These are phyloP conservation scores for Peromyscus leucopus DNA, from an alignment of 2,113 vertebrate species.

Conservation along the genomic window DNA sequence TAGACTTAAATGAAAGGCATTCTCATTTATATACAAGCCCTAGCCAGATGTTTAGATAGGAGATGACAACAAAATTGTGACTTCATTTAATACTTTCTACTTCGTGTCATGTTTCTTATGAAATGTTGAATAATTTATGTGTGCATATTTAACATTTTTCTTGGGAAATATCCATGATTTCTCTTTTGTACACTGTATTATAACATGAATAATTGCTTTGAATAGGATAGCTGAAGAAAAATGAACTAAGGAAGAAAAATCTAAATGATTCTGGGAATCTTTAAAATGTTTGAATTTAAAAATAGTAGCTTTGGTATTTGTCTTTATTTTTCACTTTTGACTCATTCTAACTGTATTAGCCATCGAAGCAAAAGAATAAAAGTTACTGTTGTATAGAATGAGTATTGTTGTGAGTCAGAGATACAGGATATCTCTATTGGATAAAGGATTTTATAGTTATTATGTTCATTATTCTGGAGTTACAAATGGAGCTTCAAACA, in stretches of 20 bases:
- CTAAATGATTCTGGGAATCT: slow-evolving; percentile 40
- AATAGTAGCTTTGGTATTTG: slow-evolving; percentile 24
- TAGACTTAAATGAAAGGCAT: slow-evolving; percentile 48
- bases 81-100: not conserved
- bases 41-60: slow-evolving; percentile 30
- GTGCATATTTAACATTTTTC: slow-evolving; percentile 48
- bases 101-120: slow-evolving; percentile 28
- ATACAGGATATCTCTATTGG: slow-evolving; percentile 45
- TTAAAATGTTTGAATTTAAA: slow-evolving; percentile 57
- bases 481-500: not conserved
- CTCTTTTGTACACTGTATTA: slow-evolving; percentile 1
- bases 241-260: slow-evolving; percentile 20
- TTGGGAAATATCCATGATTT: not conserved
- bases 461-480: slow-evolving; percentile 22
- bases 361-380: not conserved
- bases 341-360: slow-evolving; percentile 12
- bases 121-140: slow-evolving; percentile 57
- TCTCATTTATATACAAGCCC: not conserved
- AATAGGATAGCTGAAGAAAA: slow-evolving; percentile 26
- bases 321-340: slow-evolving; percentile 12
- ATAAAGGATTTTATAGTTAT: slow-evolving; percentile 56
- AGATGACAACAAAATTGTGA: not conserved
- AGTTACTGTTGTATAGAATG: not conserved
- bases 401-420: not conserved
- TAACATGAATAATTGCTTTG: slow-evolving; percentile 56